Evolutionary conservation across 2,888 invertebrate genomes (phyloP).

Genomic region (Barypeithes pellucidus): DNA sequence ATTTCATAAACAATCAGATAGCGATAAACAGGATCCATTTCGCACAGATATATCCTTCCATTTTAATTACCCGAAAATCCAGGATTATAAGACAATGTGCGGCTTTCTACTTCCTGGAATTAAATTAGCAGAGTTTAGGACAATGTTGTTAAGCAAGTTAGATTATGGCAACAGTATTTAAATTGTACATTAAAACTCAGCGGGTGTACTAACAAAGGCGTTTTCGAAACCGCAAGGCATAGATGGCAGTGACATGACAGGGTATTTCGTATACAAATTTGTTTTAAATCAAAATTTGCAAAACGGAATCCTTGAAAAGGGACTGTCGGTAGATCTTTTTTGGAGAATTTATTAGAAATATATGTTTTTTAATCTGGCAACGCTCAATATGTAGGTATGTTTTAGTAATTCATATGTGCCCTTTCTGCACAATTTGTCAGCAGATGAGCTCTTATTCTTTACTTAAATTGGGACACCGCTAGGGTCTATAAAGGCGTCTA

Average conservation of each 20-base stretch:
- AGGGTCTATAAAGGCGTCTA: no score
- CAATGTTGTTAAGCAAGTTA: constrained; percentile 61
- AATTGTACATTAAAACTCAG: constrained; percentile 69
- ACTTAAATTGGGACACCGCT: no score
- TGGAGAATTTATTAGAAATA: no score
- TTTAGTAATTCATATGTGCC: no score
- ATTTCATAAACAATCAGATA: neutral
- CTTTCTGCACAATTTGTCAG: no score
- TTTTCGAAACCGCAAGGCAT: constrained; percentile 44
- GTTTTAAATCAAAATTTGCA: no score
- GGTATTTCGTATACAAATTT: neutral
- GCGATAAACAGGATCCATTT: neutral
- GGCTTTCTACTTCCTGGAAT: constrained; percentile 53
- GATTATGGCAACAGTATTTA: constrained; percentile 69
- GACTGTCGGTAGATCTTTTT: no score
- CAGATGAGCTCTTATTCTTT: no score
- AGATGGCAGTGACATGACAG: constrained; percentile 28
- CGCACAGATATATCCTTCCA: constrained; percentile 21
- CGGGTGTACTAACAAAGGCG: constrained; percentile 52
- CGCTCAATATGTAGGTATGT: no score
- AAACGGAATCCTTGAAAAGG: no score
- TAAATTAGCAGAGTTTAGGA: constrained; percentile 59
- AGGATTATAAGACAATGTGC: constrained; percentile 52
- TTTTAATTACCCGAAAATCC: constrained; percentile 42
- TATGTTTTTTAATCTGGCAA: no score